Evolutionary conservation across 2,113 vertebrate species (phyloP), one percentile per base, ranked within the genome.

Genomic region (Pagrus major): DNA sequence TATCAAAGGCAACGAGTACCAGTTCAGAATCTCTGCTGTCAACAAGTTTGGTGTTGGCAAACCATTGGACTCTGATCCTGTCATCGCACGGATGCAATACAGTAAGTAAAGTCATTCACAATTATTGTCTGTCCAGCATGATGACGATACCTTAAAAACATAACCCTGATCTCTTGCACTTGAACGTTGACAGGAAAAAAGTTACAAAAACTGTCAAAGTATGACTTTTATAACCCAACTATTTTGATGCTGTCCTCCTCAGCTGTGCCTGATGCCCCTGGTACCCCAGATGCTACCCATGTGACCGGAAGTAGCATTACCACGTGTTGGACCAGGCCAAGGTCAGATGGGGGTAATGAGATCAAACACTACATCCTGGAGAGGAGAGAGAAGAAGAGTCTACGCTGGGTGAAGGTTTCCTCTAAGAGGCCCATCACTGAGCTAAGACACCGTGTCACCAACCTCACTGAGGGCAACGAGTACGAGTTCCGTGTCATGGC

Each of bases 401-500:
- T 97, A 63, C 93, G 92, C 51, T 99, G 98, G 98, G 93, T 99
- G 42, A 99, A 97, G 93, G 98, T 99, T 55, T 96, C 94, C 68
- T 97, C 97, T 77, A 99, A 99, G 89, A 96, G 97, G 65, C 93
- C 97, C 27, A 98, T 99, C 88, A 94, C 95, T 46, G 98, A 99
- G 89, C 96, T 96, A 5, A 95, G 98, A 90, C 94, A 95, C 86
- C 96, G 97, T 91, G 97, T 98, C 87, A 97, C 95, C 33, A 94
- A 97, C 67, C 96, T 99, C 61, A 96, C 94, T 11, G 96, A 99
- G 93, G 97, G 97, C 84, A 97, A 99, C 52, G 98, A 99, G 76
- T 99, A 99, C 49, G 98, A 99, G 91, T 99, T 99, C 96, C 97
- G 95, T 3, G 96, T 99, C 81, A 97, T 98, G 96, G 98, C 98